phyloP scores from a whole-genome alignment of 1,140 invertebrate genomes.

The Aphaenogaster ashmeadi region DNA sequence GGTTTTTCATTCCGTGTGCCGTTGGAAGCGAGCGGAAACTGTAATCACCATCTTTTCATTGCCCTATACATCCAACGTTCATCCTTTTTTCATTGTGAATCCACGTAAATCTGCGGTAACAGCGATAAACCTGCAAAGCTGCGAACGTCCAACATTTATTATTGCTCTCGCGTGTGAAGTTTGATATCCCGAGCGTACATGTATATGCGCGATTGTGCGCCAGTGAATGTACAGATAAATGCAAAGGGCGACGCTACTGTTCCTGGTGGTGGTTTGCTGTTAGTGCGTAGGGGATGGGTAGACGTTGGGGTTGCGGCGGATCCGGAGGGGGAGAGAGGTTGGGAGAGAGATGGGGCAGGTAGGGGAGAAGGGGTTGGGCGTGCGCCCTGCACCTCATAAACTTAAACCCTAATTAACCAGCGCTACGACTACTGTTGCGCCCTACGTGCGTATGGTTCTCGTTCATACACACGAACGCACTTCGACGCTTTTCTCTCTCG shows the following conservation, averaged over 20 bases:
- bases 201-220: conserved; percentile 70
- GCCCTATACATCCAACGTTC: conserved; percentile 54
- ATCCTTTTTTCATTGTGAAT: conserved; percentile 67
- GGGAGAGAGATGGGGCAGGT: conserved; percentile 52
- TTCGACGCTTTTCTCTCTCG: conserved; percentile 80
- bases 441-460: conserved; percentile 85
- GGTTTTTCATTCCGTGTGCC: conserved; percentile 65
- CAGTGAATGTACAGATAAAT: conserved; percentile 71
- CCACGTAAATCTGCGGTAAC: conserved; percentile 76
- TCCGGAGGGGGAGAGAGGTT: conserved; percentile 26
- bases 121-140: conserved; percentile 78
- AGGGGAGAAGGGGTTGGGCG: conserved; percentile 75
- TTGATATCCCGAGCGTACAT: conserved; percentile 80
- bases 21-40: conserved; percentile 57
- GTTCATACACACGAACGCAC: conserved; percentile 84
- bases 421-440: conserved; percentile 87
- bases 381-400: conserved; percentile 88
- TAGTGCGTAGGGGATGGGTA: conserved; percentile 72
- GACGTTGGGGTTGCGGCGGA: conserved; percentile 73
- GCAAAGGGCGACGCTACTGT: conserved; percentile 73
- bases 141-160: conserved; percentile 80
- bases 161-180: conserved; percentile 82
- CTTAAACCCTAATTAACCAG: conserved; percentile 88
- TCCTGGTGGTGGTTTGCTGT: conserved; percentile 69
- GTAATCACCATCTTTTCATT: conserved; percentile 72